These are phyloP conservation scores for Lepilemur septentrionalis DNA, from an alignment of 2,797 vertebrate species.

Conservation along the genomic window DNA sequence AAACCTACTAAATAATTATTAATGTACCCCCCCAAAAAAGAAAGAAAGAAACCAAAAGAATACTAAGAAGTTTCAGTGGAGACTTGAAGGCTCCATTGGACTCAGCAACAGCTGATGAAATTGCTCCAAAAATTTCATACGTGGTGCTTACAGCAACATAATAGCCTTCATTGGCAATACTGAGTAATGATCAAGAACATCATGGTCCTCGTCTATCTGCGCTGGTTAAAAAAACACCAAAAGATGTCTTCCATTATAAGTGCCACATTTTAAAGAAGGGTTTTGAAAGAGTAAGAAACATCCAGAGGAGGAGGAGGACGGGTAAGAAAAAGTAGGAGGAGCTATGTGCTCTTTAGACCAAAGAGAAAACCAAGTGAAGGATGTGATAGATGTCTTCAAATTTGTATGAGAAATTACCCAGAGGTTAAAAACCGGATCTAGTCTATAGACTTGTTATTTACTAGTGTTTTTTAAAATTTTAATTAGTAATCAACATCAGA, in stretches of 20 bases:
- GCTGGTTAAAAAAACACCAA: not conserved
- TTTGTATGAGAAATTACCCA: not conserved
- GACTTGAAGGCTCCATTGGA: not conserved
- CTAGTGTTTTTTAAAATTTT: not conserved
- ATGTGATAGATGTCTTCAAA: not conserved
- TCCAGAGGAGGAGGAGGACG: not conserved
- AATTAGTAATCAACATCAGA: not conserved
- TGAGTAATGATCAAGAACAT: not conserved
- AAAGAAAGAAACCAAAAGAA: not conserved
- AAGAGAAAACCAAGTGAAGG: conserved; percentile 15
- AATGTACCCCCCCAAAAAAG: not conserved
- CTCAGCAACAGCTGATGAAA: not conserved
- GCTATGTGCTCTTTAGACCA: not conserved
- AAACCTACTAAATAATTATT: not conserved
- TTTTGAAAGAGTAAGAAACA: conserved; percentile 6
- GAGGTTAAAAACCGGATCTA: not conserved
- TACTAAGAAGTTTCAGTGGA: not conserved
- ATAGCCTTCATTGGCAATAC: not conserved
- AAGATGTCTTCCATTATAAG: not conserved
- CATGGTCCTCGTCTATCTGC: not conserved
- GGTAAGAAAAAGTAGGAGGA: not conserved
- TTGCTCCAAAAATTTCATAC: not conserved
- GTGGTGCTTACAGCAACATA: not conserved
- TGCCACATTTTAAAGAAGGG: not conserved
- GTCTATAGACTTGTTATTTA: not conserved